Evolutionary conservation across 1,140 invertebrate genomes (phyloP).

Genomic region (Harlomillsia oculata): DNA sequence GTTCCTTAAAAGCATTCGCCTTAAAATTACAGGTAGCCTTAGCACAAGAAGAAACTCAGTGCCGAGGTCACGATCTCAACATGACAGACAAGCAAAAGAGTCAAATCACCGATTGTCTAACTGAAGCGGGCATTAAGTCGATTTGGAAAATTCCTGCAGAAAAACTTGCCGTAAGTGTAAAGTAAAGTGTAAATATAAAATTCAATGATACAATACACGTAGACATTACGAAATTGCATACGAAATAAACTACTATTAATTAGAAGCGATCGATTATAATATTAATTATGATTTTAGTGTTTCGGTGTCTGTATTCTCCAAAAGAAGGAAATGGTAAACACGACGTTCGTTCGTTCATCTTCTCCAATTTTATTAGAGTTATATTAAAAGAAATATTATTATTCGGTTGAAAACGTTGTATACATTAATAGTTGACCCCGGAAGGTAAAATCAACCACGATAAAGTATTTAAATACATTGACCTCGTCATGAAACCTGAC

Average conservation of each 20-base stretch:
- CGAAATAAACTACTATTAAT: background rate
- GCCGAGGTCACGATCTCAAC: slow-evolving; percentile 24
- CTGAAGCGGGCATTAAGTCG: slow-evolving; percentile 21
- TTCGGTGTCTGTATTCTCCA: slow-evolving; percentile 32
- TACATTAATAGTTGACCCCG: slow-evolving; percentile 18
- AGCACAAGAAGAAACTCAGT: slow-evolving; percentile 31
- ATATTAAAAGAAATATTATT: background rate
- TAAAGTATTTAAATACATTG: slow-evolving; percentile 31
- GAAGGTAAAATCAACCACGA: slow-evolving; percentile 33
- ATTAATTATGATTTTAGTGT: slow-evolving; percentile 17
- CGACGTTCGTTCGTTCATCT: background rate
- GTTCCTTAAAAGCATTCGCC: no score
- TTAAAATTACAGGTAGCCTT: no score
- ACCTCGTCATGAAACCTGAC: slow-evolving; percentile 23
- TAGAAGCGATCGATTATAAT: no score
- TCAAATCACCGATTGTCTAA: slow-evolving; percentile 30
- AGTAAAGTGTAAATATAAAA: background rate
- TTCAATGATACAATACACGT: background rate
- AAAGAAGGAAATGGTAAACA: slow-evolving; percentile 32
- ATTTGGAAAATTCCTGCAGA: slow-evolving; percentile 34
- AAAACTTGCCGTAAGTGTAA: slow-evolving; percentile 24
- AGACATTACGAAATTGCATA: background rate
- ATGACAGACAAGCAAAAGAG: slow-evolving; percentile 25
- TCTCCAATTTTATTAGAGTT: background rate
- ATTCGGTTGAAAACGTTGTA: background rate